Evolutionary conservation across 37 sponge, comb jelly and placozoan genomes (phyloP), one percentile per base, ranked within the genome.

Genomic region (Ianthella basta): DNA sequence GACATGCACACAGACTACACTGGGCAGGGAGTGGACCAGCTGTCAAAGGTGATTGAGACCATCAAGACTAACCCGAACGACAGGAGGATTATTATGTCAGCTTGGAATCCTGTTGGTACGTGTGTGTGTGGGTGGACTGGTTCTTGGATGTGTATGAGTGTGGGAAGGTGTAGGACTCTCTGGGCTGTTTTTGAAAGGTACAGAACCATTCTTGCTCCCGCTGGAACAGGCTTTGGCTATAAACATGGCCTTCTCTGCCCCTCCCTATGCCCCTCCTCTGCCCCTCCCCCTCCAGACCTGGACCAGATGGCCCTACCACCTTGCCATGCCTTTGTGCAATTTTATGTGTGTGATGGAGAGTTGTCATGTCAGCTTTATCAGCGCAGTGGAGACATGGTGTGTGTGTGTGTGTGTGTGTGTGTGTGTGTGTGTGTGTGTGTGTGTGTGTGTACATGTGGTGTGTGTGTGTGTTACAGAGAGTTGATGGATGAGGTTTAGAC

Each of bases 331-430:
- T 88, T 98, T 63, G 96, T 94, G 4, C 99, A 98, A 90, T 98
- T 98, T 85, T 96, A 98, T 78, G 99, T 98, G 60, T 82, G 87
- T 56, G 75, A 98, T 63, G 95, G 95, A 24, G 95, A 96, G 75
- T 88, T 98, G 33, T 95, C 96, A 0, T 98, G 99, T 60, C 99
- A 98, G 78, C 86, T 98, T 34, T 98, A 98, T 82, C 99, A 98
- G 87, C 61, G 99, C 27, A 96, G 96, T 40, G 97, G 82, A 41
- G 95, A 94, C 66, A 92, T 97, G 97, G 91, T 94, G 30, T 53
- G 88, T 56, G 32, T n/a, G 56, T 73, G 41, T 4, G 40, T 72
- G 74, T 53, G 39, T 37, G 79, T 78, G 39, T 37, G 53, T 78
- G 35, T 32, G 75, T 72, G 35, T 5, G 75, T 34, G 75, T 32